phyloP scores from a whole-genome alignment of 2,797 vertebrate species.

The Myotis pilosus region DNA sequence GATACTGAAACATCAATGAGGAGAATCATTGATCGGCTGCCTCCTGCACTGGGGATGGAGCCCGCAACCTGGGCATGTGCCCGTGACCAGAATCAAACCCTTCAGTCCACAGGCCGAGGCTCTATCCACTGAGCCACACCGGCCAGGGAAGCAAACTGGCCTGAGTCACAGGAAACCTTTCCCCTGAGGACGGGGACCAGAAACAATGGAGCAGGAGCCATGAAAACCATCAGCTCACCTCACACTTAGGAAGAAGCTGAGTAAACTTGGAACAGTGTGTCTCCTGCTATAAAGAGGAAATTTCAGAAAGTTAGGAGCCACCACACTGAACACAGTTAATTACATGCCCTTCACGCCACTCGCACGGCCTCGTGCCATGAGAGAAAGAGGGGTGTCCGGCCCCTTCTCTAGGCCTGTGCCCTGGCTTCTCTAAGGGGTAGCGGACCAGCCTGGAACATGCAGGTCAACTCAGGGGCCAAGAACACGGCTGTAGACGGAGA shows the following conservation, averaged over 20 bases:
- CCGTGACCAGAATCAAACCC: too few relatives aligned
- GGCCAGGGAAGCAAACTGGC: too few relatives aligned
- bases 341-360: neutral
- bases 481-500: neutral
- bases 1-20: too few relatives aligned
- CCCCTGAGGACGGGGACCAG: constrained; percentile 1
- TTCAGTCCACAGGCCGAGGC: too few relatives aligned
- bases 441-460: neutral
- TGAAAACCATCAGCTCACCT: neutral
- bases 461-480: neutral
- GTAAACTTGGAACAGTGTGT: neutral
- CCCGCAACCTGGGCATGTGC: too few relatives aligned
- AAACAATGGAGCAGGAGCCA: neutral
- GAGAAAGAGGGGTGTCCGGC: neutral
- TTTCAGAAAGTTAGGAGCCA: neutral
- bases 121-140: too few relatives aligned
- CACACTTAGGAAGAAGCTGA: constrained; percentile 60
- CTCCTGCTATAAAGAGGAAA: constrained; percentile 1
- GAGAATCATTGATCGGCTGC: too few relatives aligned
- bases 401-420: neutral
- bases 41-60: too few relatives aligned
- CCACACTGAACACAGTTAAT: neutral
- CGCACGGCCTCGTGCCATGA: rapidly evolving
- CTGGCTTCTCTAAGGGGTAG: too few relatives aligned
- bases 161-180: constrained; percentile 31